These are phyloP conservation scores for Podargus strigoides DNA, from an alignment of 2,797 vertebrate species.

Conservation along the genomic window DNA sequence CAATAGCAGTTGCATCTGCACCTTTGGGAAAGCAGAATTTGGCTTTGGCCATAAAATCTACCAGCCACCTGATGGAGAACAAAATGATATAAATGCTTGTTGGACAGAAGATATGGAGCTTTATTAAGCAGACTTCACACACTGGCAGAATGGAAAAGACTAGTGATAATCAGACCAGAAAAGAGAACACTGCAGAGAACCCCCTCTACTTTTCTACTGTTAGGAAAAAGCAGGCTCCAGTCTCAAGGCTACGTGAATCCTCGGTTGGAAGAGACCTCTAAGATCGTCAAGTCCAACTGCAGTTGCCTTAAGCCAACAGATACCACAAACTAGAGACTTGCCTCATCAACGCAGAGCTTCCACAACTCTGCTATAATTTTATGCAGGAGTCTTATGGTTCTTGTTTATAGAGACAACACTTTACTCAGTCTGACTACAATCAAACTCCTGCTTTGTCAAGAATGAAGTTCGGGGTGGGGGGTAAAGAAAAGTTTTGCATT, in stretches of 20 bases:
- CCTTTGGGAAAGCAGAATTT: neutral
- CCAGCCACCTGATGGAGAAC: neutral
- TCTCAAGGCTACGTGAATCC: neutral
- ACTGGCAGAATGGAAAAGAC: neutral
- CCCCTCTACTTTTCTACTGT: neutral
- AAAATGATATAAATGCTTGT: neutral
- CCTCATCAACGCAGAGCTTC: neutral
- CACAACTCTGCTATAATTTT: neutral
- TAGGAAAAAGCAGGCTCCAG: neutral
- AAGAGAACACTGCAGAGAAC: neutral
- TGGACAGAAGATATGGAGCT: neutral
- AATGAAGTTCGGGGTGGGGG: neutral
- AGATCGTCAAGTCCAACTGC: neutral
- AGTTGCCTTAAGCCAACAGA: neutral
- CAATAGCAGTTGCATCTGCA: neutral
- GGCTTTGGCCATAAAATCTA: neutral
- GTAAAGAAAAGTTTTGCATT: neutral
- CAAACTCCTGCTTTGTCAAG: neutral
- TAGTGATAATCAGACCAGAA: neutral
- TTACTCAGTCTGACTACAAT: neutral
- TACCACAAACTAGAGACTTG: neutral
- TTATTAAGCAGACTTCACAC: neutral
- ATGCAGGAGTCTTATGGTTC: neutral
- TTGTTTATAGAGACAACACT: neutral
- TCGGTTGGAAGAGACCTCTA: neutral